Evolutionary conservation across 1,140 invertebrate species (phyloP), one percentile per base, ranked within the genome.

Genomic region (Brachionus angularis): DNA sequence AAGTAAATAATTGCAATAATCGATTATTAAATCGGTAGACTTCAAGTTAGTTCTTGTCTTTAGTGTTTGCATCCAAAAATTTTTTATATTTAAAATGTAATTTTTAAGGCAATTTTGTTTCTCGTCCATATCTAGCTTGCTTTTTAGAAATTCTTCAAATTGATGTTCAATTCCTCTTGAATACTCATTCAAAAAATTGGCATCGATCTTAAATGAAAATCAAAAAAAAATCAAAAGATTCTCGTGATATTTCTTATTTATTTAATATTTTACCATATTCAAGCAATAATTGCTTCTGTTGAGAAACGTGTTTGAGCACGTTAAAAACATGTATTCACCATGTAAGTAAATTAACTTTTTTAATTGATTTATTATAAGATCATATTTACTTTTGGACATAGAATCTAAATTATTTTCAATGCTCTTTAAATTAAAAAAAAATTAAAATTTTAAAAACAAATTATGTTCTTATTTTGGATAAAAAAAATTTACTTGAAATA

Each of bases 121-220:
- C n/a, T n/a, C n/a, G n/a, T n/a, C n/a, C 23, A 58, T 39, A 58
- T 58, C 39, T 10, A 58, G 21, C 16, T 58, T 58, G 23, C 53
- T 58, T 12, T 27, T 27, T 23, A 58, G 21, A 39, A 58, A 58
- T 14, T 58, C 53, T 39, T 58, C 53, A 34, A 58, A 58, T 39
- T 58, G 53, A 39, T 39, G 36, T 31, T 58, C 53, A 39, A 58
- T 58, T 39, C 53, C 53, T 58, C 39, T 58, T 27, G 53, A 39
- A 39, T 58, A 58, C 39, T 58, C 53, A 18, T 39, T 16, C 36
- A 58, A 58, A 23, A 58, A 58, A 23, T 58, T 58, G 8, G 33
- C 1, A 21, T 58, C 53, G n/a, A 55, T 55, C 52, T 55, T 16
- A 33, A 31, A 33, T 27, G 12, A 29, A 29, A 16, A 16, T 47